Evolutionary conservation across 1,140 invertebrate genomes (phyloP).

Genomic region (Drosophila malerkotliana): DNA sequence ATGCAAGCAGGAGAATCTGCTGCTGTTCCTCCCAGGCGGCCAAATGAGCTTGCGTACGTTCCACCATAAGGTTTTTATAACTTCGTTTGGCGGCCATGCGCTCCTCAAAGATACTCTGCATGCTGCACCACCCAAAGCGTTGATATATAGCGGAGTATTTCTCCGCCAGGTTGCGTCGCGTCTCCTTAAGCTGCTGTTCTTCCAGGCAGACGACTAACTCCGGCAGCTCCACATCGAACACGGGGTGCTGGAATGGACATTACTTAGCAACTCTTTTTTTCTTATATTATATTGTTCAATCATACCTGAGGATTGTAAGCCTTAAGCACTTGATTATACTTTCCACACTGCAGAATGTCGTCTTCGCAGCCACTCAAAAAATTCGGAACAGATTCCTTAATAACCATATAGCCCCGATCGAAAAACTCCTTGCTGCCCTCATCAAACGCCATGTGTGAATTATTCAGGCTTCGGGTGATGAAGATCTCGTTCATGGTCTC

Average conservation of each 20-base stretch:
- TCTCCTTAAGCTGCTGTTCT: conserved; percentile 50
- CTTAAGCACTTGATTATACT: conserved; percentile 75
- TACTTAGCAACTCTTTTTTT: too few species aligned
- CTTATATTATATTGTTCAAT: too few species aligned
- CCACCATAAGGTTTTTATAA: conserved; percentile 50
- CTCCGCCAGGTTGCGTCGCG: conserved; percentile 33
- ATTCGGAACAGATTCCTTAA: conserved; percentile 55
- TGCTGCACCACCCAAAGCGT: conserved; percentile 43
- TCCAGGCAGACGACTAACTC: conserved; percentile 63
- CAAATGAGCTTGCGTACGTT: conserved; percentile 51
- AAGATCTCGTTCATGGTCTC: conserved; percentile 73
- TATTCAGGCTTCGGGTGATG: conserved; percentile 27
- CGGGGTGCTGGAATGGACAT: conserved; percentile 55
- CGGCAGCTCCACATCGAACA: conserved; percentile 62
- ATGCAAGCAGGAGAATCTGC: conserved; percentile 14
- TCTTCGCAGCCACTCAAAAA: conserved; percentile 72
- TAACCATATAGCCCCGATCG: conserved; percentile 69
- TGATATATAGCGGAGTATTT: conserved; percentile 34
- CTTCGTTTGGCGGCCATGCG: conserved; percentile 28
- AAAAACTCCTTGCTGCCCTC: conserved; percentile 75
- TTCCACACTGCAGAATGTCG: conserved; percentile 75
- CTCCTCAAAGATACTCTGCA: conserved; percentile 46
- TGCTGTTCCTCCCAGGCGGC: conserved; percentile 53
- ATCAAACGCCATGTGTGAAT: conserved; percentile 12
- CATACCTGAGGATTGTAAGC: conserved; percentile 65